Base-by-base conservation (phyloP, 2,797 vertebrate genomes). In the Paratrypauchen microcephalus region DNA sequence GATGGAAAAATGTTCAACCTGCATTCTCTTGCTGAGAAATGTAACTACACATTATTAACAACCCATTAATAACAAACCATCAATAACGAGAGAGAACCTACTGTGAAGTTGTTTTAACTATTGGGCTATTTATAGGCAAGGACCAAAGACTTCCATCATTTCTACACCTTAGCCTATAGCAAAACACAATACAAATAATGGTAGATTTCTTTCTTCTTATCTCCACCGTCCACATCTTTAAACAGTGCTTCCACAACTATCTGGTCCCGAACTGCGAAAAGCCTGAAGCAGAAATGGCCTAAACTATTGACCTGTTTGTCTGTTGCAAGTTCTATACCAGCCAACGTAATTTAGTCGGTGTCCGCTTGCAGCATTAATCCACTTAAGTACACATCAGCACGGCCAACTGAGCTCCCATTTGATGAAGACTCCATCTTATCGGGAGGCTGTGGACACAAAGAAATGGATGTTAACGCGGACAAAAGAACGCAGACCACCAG, bases 321-420 rank as follows among this genome's bases (percentile, higher is more conserved):
- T 69, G 30, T 56, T 63, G 60, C 23, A 63, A 69, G 74, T 36
- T 70, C 26, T 15, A 32, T 62, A 65, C 76, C 66, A 64, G 71
- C 73, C 75, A 36, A 73, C 82, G 72, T 79, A 70, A 81, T 69
- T 65, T 69, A 75, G 56, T 61, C 70, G 57, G 71, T 75, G 65
- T 69, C 47, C 74, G 55, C 79, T 57, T 67, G 72, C 63, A 8
- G 69, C 65, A 76, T 80, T 78, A 74, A 79, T 81, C 77, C 56
- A 75, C 79, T 81, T 85, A 77, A 77, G 75, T 72, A 73, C 68
- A 76, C 66, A 76, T 78, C 72, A 72, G 80, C 68, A 58, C 19
- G 55, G 64, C 68, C 69, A 65, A 70, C 48, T 28, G 66, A 66
- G 65, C 74, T 65, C 70, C 67, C 72, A 41, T 74, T 54, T 73